Conservation (phyloP, 2,797 vertebrate species). For the Merluccius polli region DNA sequence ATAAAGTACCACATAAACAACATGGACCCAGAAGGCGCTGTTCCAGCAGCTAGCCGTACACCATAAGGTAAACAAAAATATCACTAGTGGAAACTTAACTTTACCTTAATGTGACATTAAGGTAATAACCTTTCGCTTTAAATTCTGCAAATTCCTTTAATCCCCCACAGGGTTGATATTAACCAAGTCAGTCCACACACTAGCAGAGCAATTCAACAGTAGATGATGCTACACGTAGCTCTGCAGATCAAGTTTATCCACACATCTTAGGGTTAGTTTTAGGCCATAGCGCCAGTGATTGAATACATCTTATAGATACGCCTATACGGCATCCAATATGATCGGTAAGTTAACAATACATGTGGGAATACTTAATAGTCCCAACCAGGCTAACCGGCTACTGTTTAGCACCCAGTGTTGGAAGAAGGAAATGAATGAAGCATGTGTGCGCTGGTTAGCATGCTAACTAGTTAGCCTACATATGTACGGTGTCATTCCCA, state of each 20-base stretch:
- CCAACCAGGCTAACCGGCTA: slow-evolving; percentile 43
- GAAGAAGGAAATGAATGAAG: slow-evolving; percentile 64
- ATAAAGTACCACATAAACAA: too few relatives aligned
- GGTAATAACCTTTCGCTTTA: not conserved
- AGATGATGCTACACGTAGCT: too few relatives aligned
- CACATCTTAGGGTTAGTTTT: too few relatives aligned
- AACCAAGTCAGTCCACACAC: too few relatives aligned
- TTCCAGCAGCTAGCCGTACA: too few relatives aligned
- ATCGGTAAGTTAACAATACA: not conserved
- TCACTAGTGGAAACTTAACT: not conserved
- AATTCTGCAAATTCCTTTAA: too few relatives aligned
- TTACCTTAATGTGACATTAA: not conserved
- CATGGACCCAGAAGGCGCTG: too few relatives aligned
- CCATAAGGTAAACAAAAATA: not conserved
- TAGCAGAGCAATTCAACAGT: too few relatives aligned
- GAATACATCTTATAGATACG: not conserved
- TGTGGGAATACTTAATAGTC: slow-evolving; percentile 9
- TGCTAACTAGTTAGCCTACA: slow-evolving; percentile 30
- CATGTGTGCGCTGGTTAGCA: slow-evolving; percentile 59
- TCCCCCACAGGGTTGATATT: too few relatives aligned
- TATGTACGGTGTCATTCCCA: not conserved
- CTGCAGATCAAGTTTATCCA: too few relatives aligned
- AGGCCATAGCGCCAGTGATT: not conserved
- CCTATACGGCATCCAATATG: not conserved
- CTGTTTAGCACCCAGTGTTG: slow-evolving; percentile 22